Conservation (phyloP, 2,797 vertebrate species). For the Megalops cyprinoides region DNA sequence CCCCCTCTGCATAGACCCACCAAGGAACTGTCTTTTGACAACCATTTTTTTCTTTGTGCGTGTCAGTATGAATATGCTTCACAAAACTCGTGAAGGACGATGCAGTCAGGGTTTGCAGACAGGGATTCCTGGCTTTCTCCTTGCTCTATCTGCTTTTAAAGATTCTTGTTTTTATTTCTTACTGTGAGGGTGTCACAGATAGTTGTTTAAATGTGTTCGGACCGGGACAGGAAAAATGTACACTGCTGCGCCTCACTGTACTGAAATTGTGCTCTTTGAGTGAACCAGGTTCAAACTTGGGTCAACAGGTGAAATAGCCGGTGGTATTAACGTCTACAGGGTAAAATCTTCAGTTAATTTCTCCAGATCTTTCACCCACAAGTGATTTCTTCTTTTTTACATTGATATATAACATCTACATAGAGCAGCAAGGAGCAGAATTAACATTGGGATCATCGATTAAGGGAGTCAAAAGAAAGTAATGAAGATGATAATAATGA, state of each 20-base stretch:
- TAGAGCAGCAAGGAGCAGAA: conserved; percentile 42
- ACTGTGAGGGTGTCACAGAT: conserved; percentile 22
- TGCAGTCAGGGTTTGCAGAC: not conserved
- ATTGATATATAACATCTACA: conserved; percentile 24
- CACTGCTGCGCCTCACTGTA: conserved; percentile 13
- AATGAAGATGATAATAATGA: conserved; percentile 30
- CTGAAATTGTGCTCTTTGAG: not conserved
- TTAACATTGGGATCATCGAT: conserved; percentile 35
- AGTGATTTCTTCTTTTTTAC: conserved; percentile 33
- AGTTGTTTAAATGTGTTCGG: conserved; percentile 1
- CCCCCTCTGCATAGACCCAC: not conserved
- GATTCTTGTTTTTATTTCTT: conserved; percentile 24
- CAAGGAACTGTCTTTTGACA: conserved; percentile 20
- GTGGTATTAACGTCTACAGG: conserved; percentile 45
- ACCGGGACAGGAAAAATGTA: conserved; percentile 7
- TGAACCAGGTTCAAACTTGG: conserved; percentile 23
- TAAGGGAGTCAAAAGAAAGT: conserved; percentile 27
- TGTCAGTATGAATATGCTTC: not conserved
- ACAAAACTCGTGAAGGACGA: not conserved
- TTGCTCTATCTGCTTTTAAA: conserved; percentile 14
- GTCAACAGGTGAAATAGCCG: conserved; percentile 3
- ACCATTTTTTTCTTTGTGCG: not conserved
- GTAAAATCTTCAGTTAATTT: conserved; percentile 41
- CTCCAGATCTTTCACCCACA: conserved; percentile 41
- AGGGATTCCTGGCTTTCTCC: not conserved